Base-by-base conservation (phyloP, 2,113 vertebrate genomes). In the Spilogale gracilis region DNA sequence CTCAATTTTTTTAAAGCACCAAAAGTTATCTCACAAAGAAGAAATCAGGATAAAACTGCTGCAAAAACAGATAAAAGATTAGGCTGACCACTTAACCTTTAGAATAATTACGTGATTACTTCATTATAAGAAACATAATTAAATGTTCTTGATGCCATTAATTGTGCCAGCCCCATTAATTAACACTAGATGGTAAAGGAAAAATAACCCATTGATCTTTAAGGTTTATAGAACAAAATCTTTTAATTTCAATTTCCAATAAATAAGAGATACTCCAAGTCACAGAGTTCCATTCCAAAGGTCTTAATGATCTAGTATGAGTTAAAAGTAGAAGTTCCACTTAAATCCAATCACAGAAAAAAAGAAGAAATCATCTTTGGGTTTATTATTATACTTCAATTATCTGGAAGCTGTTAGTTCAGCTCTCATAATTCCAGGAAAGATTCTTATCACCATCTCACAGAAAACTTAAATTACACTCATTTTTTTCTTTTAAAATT, bases 41-140 rank as follows among this genome's bases (percentile, higher is more conserved):
- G 94, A 98, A 97, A 97, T 97, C 56, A 97, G 73, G 71, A 95
- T 82, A 98, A 96, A 95, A 73, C 56, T 96, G 95, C 87, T 98
- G 45, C 89, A 97, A 97, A 98, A 98, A 98, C 76, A 97, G 95
- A 93, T 97, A 98, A 98, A 96, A 96, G 54, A 98, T 98, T 98
- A 98, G 81, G 45, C 54, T 96, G 96, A 98, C 98, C 92, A 98
- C 93, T 98, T 98, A 98, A 97, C 69, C 4, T 97, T 97, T 98
- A 98, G 98, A 98, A 98, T 97, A 98, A 98, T 98, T 98, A 98
- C 83, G 80, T 76, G 90, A 96, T 82, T 95, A 69, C 73, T 97
- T 98, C 98, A 98, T 97, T 98, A 98, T 98, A 97, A 98, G 96
- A 98, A 98, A 98, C 84, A 89, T 98, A 98, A 99, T 98, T 98